phyloP scores from a whole-genome alignment of 2,888 invertebrate genomes.

The Hoplodrina ambigua region DNA sequence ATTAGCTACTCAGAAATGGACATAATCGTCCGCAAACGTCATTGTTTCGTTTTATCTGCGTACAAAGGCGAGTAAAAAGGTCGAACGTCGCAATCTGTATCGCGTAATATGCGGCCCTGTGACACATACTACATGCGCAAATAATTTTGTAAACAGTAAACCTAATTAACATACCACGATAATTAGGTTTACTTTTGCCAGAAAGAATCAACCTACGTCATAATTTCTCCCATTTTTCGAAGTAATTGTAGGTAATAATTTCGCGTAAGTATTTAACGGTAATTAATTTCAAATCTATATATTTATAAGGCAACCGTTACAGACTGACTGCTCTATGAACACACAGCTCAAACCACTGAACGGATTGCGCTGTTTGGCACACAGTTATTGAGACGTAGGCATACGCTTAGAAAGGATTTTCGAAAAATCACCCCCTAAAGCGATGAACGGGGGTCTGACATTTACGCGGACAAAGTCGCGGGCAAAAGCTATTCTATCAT shows the following conservation, averaged over 20 bases:
- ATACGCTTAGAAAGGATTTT: too few relatives aligned
- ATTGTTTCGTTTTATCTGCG: slow-evolving; percentile 56
- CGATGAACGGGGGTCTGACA: too few relatives aligned
- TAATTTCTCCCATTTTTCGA: not conserved
- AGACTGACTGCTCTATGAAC: too few relatives aligned
- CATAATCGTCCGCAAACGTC: slow-evolving; percentile 46
- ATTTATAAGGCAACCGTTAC: too few relatives aligned
- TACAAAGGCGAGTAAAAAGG: slow-evolving; percentile 53
- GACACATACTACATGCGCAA: slow-evolving; percentile 44
- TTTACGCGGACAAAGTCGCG: too few relatives aligned
- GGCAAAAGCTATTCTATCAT: too few relatives aligned
- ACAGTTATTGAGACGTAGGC: too few relatives aligned
- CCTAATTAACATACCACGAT: slow-evolving; percentile 2
- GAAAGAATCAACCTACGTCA: not conserved
- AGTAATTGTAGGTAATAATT: not conserved
- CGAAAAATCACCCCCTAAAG: too few relatives aligned
- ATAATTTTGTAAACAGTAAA: slow-evolving; percentile 32
- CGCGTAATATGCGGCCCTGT: slow-evolving; percentile 43
- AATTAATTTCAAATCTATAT: too few relatives aligned
- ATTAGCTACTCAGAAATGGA: slow-evolving; percentile 51
- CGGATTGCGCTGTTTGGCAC: too few relatives aligned
- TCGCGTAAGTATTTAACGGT: not conserved
- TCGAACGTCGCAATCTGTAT: slow-evolving; percentile 47
- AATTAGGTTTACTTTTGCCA: not conserved
- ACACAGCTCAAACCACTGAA: too few relatives aligned